Evolutionary conservation across 1,140 invertebrate genomes (phyloP).

Genomic region (Cydia pomonella): DNA sequence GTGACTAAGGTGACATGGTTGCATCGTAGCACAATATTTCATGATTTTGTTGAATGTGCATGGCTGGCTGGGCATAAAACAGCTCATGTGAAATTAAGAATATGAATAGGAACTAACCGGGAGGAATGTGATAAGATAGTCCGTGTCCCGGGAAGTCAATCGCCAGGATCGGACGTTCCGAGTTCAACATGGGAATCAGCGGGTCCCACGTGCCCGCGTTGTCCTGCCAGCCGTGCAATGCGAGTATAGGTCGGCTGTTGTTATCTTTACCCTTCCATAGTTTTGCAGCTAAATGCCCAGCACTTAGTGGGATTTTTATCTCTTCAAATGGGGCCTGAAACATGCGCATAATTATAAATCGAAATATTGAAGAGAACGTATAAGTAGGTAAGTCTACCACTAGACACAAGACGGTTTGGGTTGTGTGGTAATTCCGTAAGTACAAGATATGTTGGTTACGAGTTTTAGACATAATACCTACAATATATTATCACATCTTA

Average conservation of each 20-base stretch:
- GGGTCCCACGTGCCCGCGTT: conserved; percentile 88
- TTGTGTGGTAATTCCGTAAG: no score
- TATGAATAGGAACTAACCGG: conserved; percentile 60
- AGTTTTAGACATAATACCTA: no score
- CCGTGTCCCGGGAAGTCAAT: conserved; percentile 89
- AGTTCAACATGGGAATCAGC: conserved; percentile 83
- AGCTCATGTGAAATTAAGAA: no score
- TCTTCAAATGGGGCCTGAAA: conserved; percentile 80
- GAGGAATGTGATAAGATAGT: conserved; percentile 84
- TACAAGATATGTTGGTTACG: no score
- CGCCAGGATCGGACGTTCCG: conserved; percentile 82
- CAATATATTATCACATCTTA: no score
- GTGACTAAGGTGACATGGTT: no score
- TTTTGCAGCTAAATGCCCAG: conserved; percentile 86
- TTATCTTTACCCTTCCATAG: conserved; percentile 82
- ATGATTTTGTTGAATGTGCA: no score
- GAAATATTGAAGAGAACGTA: neutral
- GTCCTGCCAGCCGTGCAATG: conserved; percentile 89
- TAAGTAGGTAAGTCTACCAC: no score
- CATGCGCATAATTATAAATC: neutral
- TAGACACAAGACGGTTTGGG: no score
- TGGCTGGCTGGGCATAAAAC: no score
- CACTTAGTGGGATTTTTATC: conserved; percentile 84
- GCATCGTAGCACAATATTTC: no score
- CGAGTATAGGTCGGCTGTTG: conserved; percentile 84